These are phyloP conservation scores for Eulimnadia texana DNA, from an alignment of 1,140 invertebrate genomes.

Conservation along the genomic window DNA sequence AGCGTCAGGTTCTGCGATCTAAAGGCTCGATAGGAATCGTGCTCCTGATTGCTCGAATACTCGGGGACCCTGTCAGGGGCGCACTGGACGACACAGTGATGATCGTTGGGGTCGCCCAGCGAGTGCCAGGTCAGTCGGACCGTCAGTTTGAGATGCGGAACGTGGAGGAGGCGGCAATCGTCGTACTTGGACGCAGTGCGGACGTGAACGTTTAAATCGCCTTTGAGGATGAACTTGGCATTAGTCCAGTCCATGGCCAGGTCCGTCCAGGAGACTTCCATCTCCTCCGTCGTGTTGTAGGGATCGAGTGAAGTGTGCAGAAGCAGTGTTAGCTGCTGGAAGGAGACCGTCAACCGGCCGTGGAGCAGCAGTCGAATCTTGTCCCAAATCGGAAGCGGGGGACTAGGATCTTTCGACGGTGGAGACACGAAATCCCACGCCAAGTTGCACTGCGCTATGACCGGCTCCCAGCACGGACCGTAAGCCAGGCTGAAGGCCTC, in stretches of 20 bases:
- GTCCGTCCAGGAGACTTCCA: conserved; percentile 90
- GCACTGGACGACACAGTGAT: conserved; percentile 90
- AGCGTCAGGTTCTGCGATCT: conserved; percentile 86
- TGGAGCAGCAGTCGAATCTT: conserved; percentile 86
- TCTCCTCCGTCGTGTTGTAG: conserved; percentile 96
- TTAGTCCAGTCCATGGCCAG: conserved; percentile 91
- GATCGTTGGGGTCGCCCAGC: conserved; percentile 83
- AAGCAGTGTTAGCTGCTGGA: conserved; percentile 69
- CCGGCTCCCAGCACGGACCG: conserved; percentile 97
- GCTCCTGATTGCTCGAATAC: conserved; percentile 88
- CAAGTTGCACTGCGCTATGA: conserved; percentile 86
- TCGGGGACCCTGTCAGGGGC: conserved; percentile 93
- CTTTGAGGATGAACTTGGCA: conserved; percentile 38
- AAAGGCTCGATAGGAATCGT: conserved; percentile 78
- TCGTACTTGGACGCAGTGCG: conserved; percentile 97
- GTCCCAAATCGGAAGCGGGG: conserved; percentile 91
- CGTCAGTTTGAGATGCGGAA: conserved; percentile 73
- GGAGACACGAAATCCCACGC: not conserved
- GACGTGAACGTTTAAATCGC: conserved; percentile 73
- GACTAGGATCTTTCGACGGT: conserved; percentile 61
- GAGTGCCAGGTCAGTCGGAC: conserved; percentile 84
- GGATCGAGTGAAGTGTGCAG: conserved; percentile 92
- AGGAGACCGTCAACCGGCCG: conserved; percentile 73
- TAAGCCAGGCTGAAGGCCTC: conserved; percentile 80
- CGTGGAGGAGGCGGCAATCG: conserved; percentile 78